A percentile compares a stretch with the other conserved stretches of the same genome.
Evolutionary conservation across 2,113 vertebrate genomes (phyloP).

Genomic region (Phainopepla nitens): DNA sequence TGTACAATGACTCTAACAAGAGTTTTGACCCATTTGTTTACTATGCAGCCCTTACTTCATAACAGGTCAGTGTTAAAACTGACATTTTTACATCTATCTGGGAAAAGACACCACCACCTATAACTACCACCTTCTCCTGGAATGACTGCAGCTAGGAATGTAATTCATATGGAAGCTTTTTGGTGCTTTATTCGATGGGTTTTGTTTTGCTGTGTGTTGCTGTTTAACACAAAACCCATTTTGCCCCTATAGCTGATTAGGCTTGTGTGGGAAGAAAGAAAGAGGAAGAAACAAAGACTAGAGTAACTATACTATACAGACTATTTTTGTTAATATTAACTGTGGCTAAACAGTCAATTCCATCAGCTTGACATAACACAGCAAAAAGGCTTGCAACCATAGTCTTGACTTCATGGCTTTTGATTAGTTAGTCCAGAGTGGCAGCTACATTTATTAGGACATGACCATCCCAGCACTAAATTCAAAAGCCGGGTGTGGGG

Average conservation of each 20-base stretch:
- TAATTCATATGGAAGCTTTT: not conserved
- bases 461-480: not conserved
- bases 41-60: not conserved
- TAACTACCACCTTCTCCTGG: not conserved
- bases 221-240: not conserved
- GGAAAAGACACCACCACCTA: not conserved
- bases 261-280: not conserved
- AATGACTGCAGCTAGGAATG: rapidly evolving
- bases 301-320: not conserved
- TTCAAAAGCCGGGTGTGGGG: rapidly evolving
- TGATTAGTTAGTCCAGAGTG: not conserved
- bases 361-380: not conserved
- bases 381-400: not conserved
- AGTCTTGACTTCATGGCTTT: not conserved
- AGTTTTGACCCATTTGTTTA: not conserved
- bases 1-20: not conserved
- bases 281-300: not conserved
- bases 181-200: rapidly evolving
- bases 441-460: not conserved
- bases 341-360: not conserved
- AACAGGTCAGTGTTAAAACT: not conserved
- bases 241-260: not conserved
- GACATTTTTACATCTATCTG: not conserved
- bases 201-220: not conserved
- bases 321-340: not conserved